Base-by-base conservation (phyloP, 2,797 vertebrate species). In the Macropodus opercularis region DNA sequence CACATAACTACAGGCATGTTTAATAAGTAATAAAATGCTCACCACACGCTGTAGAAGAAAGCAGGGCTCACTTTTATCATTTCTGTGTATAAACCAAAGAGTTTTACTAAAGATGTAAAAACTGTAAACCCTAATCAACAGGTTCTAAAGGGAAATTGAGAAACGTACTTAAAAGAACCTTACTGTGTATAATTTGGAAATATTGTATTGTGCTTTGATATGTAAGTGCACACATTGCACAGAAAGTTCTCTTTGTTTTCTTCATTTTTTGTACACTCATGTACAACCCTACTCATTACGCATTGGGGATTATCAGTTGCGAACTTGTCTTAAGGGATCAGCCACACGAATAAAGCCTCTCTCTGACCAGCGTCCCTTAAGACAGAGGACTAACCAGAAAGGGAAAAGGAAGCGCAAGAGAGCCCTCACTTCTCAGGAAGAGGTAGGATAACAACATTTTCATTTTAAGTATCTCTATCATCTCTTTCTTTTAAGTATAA, bases 291-390 rank as follows among this genome's bases (percentile, higher is more conserved):
- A 79, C 60, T 66, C 61, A 75, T 69, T 86, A 77, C 69, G 70
- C 77, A 87, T 82, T 86, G 69, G 64, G 89, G 92, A 93, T 92
- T 92, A 92, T 68, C 74, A 81, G 63, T 78, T 64, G 85, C 26
- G 65, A 83, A 78, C 79, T 80, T 88, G 84, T 90, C 79, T 88
- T 88, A 87, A 84, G 55, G 91, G 91, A 93, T 93, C 85, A 92
- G 89, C 80, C 72, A 53, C 24, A 52, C 68, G 87, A 81, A 92
- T 92, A 92, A 93, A 92, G 85, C 66, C 72, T 70, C 79, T 80
- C 69, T 62, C 46, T 65, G 63, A 75, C 69, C 80, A 68, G 74
- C 68, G 62, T 51, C 66, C 63, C 34, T 63, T 68, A 44, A 51
- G 29, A 60, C 70, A 50, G 66, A 68, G 64, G 51, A 63, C 60